Base-by-base conservation (phyloP, 2,113 vertebrate genomes). In the Sinocyclocheilus rhinocerous region DNA sequence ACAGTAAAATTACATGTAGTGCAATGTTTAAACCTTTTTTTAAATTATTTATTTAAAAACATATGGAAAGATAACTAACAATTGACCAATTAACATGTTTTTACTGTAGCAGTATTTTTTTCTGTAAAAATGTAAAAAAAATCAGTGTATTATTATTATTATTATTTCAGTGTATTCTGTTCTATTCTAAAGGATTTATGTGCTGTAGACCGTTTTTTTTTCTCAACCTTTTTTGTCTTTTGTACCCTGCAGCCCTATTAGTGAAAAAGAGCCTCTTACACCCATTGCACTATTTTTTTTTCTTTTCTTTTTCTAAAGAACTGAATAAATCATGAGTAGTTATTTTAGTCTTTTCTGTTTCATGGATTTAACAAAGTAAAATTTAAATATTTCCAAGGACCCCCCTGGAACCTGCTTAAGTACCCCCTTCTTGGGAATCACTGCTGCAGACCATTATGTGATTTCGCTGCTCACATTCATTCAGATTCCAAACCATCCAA, bases 401-500 rank as follows among this genome's bases (percentile, higher is more conserved):
- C 75, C 75, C 75, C 48, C 75, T 29, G 75, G n/a, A 26, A 5
- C 24, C 75, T 76, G 26, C 48, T n/a, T 39, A 22, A 22, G 50
- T 36, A 4, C 77, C 18, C 29, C 4, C 29, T 79, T 20, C 10
- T 22, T 24, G 26, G 55, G 55, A 79, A 61, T 61, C 20, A 59
- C 24, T 39, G 77, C 52, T n/a, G 45, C 39, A n/a, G 81, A 72
- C 26, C n/a, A 6, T 70, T 48, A 12, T 57, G 67, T 4, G 48
- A 57, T 83, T 70, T 33, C 24, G 29, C 42, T 36, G 29, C 77
- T 70, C 61, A 36, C 22, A 65, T 61, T 81, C 13, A 81, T 81
- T 81, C 61, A 65, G 50, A 70, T 73, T 72, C 81, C 65, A 42
- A 83, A 42, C 20, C 67, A 39, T 72, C 48, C 26, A 83, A 73